phyloP scores from a whole-genome alignment of 2,888 invertebrate species.

The Tenthredo mesomela region DNA sequence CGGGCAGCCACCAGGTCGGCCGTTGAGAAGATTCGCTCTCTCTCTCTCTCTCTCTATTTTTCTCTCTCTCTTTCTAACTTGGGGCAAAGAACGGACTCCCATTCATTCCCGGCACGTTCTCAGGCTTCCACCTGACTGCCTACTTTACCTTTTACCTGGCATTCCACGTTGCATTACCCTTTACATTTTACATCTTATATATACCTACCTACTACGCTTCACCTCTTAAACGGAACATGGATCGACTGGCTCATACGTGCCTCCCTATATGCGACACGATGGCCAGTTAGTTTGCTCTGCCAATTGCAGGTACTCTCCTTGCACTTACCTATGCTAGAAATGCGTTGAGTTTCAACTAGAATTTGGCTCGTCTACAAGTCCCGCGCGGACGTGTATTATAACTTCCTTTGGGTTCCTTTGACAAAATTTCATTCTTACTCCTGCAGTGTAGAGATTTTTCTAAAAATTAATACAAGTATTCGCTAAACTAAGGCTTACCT shows the following conservation, averaged over 20 bases:
- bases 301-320: slow-evolving; percentile 16
- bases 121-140: slow-evolving; percentile 49
- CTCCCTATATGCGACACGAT: slow-evolving; percentile 11
- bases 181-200: slow-evolving; percentile 25
- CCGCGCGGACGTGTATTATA: neutral
- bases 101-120: slow-evolving; percentile 54
- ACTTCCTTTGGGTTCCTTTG: neutral
- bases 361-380: slow-evolving; percentile 20
- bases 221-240: slow-evolving; percentile 33
- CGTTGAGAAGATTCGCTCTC: slow-evolving; percentile 35
- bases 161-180: slow-evolving; percentile 44
- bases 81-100: slow-evolving; percentile 42
- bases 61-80: slow-evolving; percentile 51
- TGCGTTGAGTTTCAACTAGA: slow-evolving; percentile 6
- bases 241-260: slow-evolving; percentile 33
- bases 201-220: neutral
- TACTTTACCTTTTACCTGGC: slow-evolving; percentile 48
- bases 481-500: neutral
- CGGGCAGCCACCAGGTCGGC: slow-evolving; percentile 41
- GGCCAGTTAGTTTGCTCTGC: neutral
- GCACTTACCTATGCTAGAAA: neutral
- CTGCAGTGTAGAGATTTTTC: neutral
- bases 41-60: slow-evolving; percentile 44
- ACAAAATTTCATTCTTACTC: neutral
- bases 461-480: neutral